A percentile compares a stretch with the other conserved stretches of the same genome.
Evolutionary conservation across 2,797 vertebrate species (phyloP).

Genomic region (Danio tinwini): DNA sequence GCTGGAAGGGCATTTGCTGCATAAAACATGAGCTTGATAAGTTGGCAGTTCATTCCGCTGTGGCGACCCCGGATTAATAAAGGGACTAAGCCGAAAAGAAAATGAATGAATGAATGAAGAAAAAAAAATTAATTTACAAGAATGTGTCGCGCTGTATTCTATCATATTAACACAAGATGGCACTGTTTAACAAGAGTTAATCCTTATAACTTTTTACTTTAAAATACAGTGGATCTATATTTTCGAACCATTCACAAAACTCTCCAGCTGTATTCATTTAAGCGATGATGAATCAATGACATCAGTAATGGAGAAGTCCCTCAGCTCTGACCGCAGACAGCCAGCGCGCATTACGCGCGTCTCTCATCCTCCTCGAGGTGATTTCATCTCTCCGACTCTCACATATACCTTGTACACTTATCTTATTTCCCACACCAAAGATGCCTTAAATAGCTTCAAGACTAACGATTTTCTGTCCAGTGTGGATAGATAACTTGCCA

Average conservation of each 20-base stretch:
- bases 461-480: slow-evolving; percentile 27
- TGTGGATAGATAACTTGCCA: slow-evolving; percentile 2
- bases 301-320: background rate
- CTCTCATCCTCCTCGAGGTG: slow-evolving; percentile 3
- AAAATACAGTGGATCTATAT: background rate
- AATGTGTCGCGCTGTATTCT: background rate
- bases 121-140: background rate
- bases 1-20: too few species aligned
- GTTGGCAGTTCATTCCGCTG: too few species aligned
- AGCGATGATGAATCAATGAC: background rate
- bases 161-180: slow-evolving; percentile 27
- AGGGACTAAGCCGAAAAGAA: too few species aligned
- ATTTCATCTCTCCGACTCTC: slow-evolving; percentile 15
- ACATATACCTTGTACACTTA: slow-evolving; percentile 27
- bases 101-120: too few species aligned
- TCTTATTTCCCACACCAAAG: slow-evolving; percentile 40
- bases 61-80: too few species aligned
- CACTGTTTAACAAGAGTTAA: background rate
- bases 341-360: background rate
- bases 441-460: slow-evolving; percentile 11
- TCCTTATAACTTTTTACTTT: background rate
- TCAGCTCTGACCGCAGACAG: background rate
- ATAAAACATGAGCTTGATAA: too few species aligned
- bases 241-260: background rate
- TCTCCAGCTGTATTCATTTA: background rate